Evolutionary conservation across 2,888 invertebrate genomes (phyloP).

Genomic region (Pomacea canaliculata): DNA sequence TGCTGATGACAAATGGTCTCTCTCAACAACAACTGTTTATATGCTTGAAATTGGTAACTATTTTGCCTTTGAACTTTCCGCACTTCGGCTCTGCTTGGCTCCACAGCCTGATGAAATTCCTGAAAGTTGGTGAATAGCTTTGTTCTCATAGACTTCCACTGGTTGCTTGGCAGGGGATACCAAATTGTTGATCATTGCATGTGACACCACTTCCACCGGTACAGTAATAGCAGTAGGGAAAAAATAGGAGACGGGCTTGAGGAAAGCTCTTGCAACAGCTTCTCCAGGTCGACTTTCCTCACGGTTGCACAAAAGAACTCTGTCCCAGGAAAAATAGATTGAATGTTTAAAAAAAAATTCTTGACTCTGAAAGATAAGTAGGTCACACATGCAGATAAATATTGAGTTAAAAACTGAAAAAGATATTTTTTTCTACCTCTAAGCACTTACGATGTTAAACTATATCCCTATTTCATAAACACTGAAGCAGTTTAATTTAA

Average conservation of each 20-base stretch:
- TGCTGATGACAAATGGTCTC: too few species aligned
- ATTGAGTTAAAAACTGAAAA: too few species aligned
- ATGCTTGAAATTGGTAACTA: neutral
- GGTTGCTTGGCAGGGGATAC: conserved; percentile 39
- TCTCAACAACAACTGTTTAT: too few species aligned
- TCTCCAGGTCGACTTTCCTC: conserved; percentile 61
- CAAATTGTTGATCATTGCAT: conserved; percentile 63
- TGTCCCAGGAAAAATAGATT: conserved; percentile 30
- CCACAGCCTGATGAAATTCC: conserved; percentile 33
- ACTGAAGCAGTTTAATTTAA: neutral
- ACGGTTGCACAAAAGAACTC: conserved; percentile 64
- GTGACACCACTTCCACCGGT: conserved; percentile 59
- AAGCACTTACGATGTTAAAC: neutral
- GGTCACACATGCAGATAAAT: too few species aligned
- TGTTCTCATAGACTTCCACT: conserved; percentile 62
- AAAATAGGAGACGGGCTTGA: conserved; percentile 59
- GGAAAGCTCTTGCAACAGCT: conserved; percentile 45
- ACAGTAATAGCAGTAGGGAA: conserved; percentile 65
- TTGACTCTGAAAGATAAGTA: neutral
- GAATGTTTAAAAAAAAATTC: neutral
- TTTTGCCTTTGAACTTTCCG: conserved; percentile 8
- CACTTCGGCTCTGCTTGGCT: neutral
- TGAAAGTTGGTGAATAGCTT: conserved; percentile 59
- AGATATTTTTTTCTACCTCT: neutral
- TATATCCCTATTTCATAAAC: too few species aligned